Base-by-base conservation (phyloP, 2,888 invertebrate genomes). In the Agonopterix heracliana region DNA sequence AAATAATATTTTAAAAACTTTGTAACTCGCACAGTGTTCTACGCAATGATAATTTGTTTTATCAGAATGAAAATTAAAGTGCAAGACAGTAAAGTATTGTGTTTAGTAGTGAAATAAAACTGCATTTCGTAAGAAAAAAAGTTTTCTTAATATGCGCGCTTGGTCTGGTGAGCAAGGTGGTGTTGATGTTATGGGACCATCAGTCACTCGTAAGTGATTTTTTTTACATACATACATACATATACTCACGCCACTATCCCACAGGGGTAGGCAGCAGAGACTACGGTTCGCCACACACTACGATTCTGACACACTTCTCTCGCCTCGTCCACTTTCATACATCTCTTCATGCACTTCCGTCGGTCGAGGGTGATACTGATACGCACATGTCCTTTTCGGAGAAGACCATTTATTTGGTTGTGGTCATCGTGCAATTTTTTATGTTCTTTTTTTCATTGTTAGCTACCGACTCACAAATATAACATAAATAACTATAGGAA, bases 131-230 rank as follows among this genome's bases (percentile, higher is more conserved):
- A 7, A 2, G 14, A 12, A 8, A 13, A 10, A 42, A n/a, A 34
- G 42, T 41, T 13, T 35, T 35, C 12, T 43, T 41, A 13, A 36
- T 53, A 84, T 85, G 85, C 67, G 81, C 45, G 84, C 85, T 46
- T 86, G 86, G 86, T 74, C 80, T 0, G 76, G 76, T 0, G 74
- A 74, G 35, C 14, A 63, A 0, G 66, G 61, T 5, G 0, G 85
- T n/a, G 38, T 11, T 41, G 41, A 83, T 61, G 73, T 71, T 5
- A 86, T 87, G 87, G 87, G 87, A 9, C 81, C 86, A 1, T 64
- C 79, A 1, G 78, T 88, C 1, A 69, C 79, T 9, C 71, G 86
- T 87, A 64, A 81, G 84, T 81, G 10, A 3, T 9, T 5, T 36
- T 36, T 41, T 41, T 4, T 40, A 40, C 4, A 40, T 9, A 4